Evolutionary conservation across 2,888 invertebrate genomes (phyloP), one percentile per base, ranked within the genome.

Genomic region (Oscheius onirici): DNA sequence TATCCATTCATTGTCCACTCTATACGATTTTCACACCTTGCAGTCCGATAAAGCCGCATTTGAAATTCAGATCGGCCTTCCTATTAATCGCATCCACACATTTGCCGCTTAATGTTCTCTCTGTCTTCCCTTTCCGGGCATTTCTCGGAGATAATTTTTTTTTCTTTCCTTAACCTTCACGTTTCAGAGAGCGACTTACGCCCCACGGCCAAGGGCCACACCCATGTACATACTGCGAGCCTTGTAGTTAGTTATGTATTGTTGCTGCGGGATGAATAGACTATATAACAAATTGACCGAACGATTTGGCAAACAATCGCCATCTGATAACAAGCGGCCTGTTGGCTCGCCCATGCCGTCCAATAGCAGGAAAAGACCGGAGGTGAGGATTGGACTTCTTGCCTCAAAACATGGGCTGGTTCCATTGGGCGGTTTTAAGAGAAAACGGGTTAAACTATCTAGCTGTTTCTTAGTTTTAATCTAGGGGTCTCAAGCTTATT

Each of bases 231-330:
- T 46, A 46, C 26, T 17, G 22, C 43, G 20, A 22, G 46, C 26
- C 28, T 40, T 26, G 63, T 63, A 63, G 63, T 58, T 63, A 63
- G 63, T 63, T 49, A 63, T 63, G 63, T 49, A 63, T 46, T 63
- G 63, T 26, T 68, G 69, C 57, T 69, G 69, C 60, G 69, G 69
- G 40, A 69, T 69, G 69, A 69, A 54, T 60, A 69, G 51, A 40
- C 8, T 69, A 17, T 69, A 69, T 60, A 69, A 57, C 41, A 69
- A 69, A 46, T 44, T 69, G 43, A 46, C 69, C 60, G 69, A 69
- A 60, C 69, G 69, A 34, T 69, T 69, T 49, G 69, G 63, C 63
- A 63, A 63, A 28, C 63, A 49, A n/a, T 63, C 63, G 17, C 58
- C 58, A 58, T 13, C 63, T 49, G 63, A 63, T 63, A 63, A 49